Percentiles rank a stretch among this genome's conserved stretches.
Conservation (phyloP, 37 sponge, comb jelly and placozoan genomes). For the Corticium candelabrum region DNA sequence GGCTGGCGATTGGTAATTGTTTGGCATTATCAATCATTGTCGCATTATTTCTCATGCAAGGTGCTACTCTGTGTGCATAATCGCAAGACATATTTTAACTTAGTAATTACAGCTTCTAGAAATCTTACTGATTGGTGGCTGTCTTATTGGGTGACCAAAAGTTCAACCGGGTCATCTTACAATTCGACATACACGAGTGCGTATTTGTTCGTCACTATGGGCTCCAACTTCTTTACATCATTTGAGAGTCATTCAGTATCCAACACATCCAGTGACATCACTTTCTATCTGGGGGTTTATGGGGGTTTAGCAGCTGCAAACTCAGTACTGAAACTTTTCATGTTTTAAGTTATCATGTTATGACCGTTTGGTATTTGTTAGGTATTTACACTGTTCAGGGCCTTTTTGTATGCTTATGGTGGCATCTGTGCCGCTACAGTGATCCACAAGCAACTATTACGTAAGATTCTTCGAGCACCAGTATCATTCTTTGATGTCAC, state of each 20-base stretch:
- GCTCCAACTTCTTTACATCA: neutral
- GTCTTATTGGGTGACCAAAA: conserved; percentile 62
- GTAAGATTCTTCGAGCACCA: conserved; percentile 60
- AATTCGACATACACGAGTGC: neutral
- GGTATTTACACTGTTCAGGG: conserved; percentile 85
- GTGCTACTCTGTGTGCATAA: conserved; percentile 12
- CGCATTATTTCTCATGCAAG: conserved; percentile 87
- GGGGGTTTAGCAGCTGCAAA: conserved; percentile 77
- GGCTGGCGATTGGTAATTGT: conserved; percentile 62
- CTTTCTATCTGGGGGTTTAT: conserved; percentile 80
- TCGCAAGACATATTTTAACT: neutral
- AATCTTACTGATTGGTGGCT: conserved; percentile 82
- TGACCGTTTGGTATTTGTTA: neutral
- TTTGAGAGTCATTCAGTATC: neutral
- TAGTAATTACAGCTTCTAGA: conserved; percentile 40
- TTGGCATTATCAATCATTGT: conserved; percentile 57
- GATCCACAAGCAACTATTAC: conserved; percentile 63
- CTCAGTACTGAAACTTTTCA: conserved; percentile 31
- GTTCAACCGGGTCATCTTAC: neutral
- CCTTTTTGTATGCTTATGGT: conserved; percentile 89
- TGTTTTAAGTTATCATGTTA: neutral
- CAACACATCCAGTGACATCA: conserved; percentile 15
- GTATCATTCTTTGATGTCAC: conserved; percentile 83
- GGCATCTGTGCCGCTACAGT: conserved; percentile 79
- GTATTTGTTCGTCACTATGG: neutral